Percentiles rank a stretch among this genome's conserved stretches.
Evolutionary conservation across 2,113 vertebrate genomes (phyloP).

Genomic region (Psittacus erithacus): DNA sequence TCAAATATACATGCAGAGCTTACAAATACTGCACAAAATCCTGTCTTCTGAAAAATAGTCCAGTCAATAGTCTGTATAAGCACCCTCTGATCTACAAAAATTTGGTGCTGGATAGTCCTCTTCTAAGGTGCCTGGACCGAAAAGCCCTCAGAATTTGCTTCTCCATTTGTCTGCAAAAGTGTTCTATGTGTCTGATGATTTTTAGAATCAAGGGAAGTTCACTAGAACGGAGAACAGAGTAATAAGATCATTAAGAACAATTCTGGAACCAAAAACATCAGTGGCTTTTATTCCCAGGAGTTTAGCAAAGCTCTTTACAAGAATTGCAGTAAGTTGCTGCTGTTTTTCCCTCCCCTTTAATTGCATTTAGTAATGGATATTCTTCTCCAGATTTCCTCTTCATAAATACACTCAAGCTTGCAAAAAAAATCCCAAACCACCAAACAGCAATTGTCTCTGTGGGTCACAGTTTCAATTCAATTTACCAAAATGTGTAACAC

Average conservation of each 20-base stretch:
- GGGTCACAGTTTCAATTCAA: not conserved
- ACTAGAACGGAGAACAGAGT: conserved; percentile 9
- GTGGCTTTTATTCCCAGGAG: conserved; percentile 74
- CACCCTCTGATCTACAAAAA: not conserved
- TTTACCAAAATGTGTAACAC: not conserved
- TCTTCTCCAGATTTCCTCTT: conserved; percentile 51
- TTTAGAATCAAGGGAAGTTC: conserved; percentile 30
- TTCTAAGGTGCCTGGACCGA: not conserved
- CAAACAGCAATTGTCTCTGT: not conserved
- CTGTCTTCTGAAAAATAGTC: not conserved
- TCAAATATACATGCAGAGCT: conserved; percentile 43
- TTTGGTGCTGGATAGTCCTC: not conserved
- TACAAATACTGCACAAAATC: conserved; percentile 6
- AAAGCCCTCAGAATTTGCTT: not conserved
- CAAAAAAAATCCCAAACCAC: not conserved
- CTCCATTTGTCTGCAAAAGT: not conserved
- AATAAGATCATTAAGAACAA: conserved; percentile 55
- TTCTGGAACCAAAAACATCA: conserved; percentile 54
- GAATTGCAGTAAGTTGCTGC: conserved; percentile 59
- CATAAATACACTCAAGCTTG: not conserved
- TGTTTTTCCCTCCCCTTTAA: conserved; percentile 52
- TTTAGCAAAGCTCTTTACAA: conserved; percentile 77
- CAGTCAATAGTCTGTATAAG: not conserved
- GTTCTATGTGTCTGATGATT: not conserved
- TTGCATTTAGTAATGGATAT: conserved; percentile 68